Evolutionary conservation across 2,888 invertebrate genomes (phyloP), one percentile per base, ranked within the genome.

Genomic region (Dasypogon diadema): DNA sequence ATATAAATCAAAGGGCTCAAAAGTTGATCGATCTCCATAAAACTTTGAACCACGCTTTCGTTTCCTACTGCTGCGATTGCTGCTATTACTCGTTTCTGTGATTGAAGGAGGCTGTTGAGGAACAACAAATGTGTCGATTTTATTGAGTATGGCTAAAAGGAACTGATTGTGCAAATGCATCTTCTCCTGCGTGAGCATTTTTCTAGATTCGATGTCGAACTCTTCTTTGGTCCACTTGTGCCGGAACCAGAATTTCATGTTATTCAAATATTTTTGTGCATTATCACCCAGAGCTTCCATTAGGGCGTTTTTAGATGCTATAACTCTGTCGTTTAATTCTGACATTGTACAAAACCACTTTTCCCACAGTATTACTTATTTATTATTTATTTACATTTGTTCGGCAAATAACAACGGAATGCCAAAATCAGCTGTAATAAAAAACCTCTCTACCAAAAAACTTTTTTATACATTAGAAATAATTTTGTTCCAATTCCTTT

Each of bases 151-250:
- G 0, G 95, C 93, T 16, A 94, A 84, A 5, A 96, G 86, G 82
- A 96, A 96, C 81, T 92, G 91, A 85, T 96, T 96, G 84, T 97
- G 97, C 73, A 92, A 89, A 82, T 92, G 92, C 26, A 95, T 89
- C 85, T 94, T 92, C 58, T 94, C 92, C 5, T 89, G 86, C 6
- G 89, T 88, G 78, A 97, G 86, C 14, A 96, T 86, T 83, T 91
- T 91, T 46, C 95, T 88, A 3, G 93, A 93, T 86, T 93, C 92
- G 12, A 87, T 84, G 81, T 96, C 95, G 83, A 97, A 96, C 81
- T 95, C 93, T 83, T 94, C 92, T 83, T 94, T 94, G 0, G 92
- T 91, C 77, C 93, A 89, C 85, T 93, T 89, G 83, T 89, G 89
- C 72, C 90, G 88, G 81, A 94, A 93, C 93, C 93, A 94, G 70